phyloP scores from a whole-genome alignment of 2,888 invertebrate species.

The Drosophila neonasuta region DNA sequence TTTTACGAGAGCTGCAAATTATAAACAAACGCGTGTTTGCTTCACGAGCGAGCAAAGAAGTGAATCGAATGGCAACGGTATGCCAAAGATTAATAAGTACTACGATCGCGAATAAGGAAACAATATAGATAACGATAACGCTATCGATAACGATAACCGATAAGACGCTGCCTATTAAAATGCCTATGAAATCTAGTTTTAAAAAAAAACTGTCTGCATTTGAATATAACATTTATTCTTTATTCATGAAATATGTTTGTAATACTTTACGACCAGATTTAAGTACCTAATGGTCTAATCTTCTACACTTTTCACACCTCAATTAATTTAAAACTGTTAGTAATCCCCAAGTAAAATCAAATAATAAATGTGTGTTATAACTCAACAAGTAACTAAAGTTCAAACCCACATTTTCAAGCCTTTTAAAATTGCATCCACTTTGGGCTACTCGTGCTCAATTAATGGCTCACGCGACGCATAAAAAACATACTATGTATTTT shows the following conservation, averaged over 20 bases:
- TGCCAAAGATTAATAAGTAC: constrained; percentile 11
- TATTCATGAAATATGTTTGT: too few species aligned
- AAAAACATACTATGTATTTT: too few species aligned
- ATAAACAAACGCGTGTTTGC: constrained; percentile 57
- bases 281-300: too few species aligned
- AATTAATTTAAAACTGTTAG: background rate
- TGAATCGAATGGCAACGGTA: constrained; percentile 12
- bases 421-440: constrained; percentile 9
- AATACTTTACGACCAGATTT: too few species aligned
- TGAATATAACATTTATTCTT: too few species aligned
- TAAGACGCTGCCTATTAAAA: background rate
- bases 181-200: too few species aligned
- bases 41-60: constrained; percentile 38
- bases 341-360: background rate
- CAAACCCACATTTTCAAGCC: background rate
- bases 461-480: constrained; percentile 48
- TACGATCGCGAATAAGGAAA: constrained; percentile 9
- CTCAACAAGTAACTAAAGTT: too few species aligned
- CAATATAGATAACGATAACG: constrained; percentile 7
- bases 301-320: too few species aligned
- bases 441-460: constrained; percentile 21
- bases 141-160: background rate
- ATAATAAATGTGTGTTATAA: background rate
- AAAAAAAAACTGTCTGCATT: background rate
- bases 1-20: constrained; percentile 41